phyloP scores from a whole-genome alignment of 2,888 invertebrate genomes.

The Aleiodes alternator region DNA sequence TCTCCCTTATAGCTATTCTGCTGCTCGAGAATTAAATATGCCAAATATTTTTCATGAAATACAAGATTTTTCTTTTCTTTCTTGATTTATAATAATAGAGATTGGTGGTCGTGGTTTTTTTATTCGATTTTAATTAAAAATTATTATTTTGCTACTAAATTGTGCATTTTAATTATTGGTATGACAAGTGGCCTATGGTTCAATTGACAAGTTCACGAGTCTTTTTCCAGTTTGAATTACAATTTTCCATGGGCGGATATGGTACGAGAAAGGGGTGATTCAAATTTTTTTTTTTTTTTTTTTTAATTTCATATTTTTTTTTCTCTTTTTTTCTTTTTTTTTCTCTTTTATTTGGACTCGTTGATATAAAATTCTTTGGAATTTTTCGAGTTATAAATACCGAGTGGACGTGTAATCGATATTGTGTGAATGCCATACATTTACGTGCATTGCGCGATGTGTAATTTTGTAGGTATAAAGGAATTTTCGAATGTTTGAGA shows the following conservation, averaged over 20 bases:
- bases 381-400: neutral
- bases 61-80: constrained; percentile 51
- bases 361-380: neutral
- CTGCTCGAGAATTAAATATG: constrained; percentile 68
- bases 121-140: constrained; percentile 22
- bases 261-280: too few species aligned
- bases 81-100: constrained; percentile 47
- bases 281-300: neutral
- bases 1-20: constrained; percentile 74
- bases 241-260: too few species aligned
- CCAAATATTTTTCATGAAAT: constrained; percentile 66
- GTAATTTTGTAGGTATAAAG: neutral
- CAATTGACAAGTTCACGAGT: too few species aligned
- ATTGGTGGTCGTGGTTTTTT: neutral
- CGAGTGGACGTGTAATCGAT: neutral
- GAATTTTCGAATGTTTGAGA: neutral
- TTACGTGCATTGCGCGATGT: constrained; percentile 18
- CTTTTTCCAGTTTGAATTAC: too few species aligned
- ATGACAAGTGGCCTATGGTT: neutral
- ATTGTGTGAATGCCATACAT: constrained; percentile 11
- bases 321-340: constrained; percentile 7
- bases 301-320: neutral
- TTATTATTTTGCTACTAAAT: constrained; percentile 12
- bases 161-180: constrained; percentile 6
- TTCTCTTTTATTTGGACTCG: neutral